phyloP scores from a whole-genome alignment of 2,113 vertebrate genomes.

The Labeo rohita region DNA sequence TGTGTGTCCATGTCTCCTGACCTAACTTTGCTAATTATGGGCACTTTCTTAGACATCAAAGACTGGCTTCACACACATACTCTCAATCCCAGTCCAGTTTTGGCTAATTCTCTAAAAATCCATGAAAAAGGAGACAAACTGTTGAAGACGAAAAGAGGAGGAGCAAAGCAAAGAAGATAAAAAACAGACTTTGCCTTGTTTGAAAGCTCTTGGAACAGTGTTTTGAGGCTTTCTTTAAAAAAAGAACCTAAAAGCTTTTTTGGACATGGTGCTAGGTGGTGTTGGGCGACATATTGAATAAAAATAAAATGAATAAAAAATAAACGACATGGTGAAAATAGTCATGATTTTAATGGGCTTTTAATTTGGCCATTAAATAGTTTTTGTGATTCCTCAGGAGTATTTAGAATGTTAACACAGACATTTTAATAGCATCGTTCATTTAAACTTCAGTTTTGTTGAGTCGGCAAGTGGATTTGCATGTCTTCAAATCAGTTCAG shows the following conservation, averaged over 20 bases:
- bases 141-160: constrained; percentile 14
- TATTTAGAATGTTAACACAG: background rate
- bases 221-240: background rate
- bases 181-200: background rate
- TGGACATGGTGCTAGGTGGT: background rate
- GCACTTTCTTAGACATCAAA: constrained; percentile 61
- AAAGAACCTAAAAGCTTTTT: background rate
- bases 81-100: constrained; percentile 40
- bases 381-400: background rate
- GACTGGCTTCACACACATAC: constrained; percentile 47
- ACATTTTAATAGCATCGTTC: background rate
- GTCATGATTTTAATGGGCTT: background rate
- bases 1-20: constrained; percentile 44
- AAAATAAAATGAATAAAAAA: too few species aligned
- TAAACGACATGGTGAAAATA: background rate
- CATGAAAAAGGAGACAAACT: background rate
- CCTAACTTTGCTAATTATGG: constrained; percentile 51
- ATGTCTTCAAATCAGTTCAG: background rate
- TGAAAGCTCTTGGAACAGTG: constrained; percentile 59
- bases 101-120: background rate
- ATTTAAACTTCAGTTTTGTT: background rate
- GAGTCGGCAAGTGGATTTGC: background rate
- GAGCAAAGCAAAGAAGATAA: constrained; percentile 41
- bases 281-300: background rate
- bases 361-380: constrained; percentile 9